These are phyloP conservation scores for Smutsia temminckii DNA, from an alignment of 2,797 vertebrate species.

Conservation along the genomic window DNA sequence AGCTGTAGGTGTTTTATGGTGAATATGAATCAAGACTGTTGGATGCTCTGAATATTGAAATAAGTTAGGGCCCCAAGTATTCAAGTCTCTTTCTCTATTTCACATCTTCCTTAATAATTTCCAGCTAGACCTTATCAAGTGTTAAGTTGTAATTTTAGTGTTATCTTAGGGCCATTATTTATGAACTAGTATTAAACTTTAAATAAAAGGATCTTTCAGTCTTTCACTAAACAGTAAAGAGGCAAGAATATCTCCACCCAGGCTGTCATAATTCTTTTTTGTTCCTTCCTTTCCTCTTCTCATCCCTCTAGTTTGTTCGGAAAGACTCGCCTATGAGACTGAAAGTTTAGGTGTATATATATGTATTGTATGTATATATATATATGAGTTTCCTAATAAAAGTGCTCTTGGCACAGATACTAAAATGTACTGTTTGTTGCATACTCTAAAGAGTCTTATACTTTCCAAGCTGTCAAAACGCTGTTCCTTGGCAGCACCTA, in stretches of 20 bases:
- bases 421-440: not conserved
- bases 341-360: not conserved
- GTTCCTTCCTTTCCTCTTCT: not conserved
- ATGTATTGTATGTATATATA: not conserved
- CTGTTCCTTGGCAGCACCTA: not conserved
- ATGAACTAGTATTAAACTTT: conserved; percentile 31
- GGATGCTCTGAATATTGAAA: not conserved
- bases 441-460: conserved; percentile 13
- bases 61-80: not conserved
- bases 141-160: not conserved
- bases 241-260: not conserved
- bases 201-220: not conserved
- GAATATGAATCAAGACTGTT: not conserved
- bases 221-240: not conserved
- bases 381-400: not conserved
- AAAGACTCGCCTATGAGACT: not conserved
- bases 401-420: not conserved
- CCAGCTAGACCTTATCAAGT: not conserved
- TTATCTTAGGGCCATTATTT: not conserved
- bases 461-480: not conserved
- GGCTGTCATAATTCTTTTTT: not conserved
- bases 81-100: not conserved
- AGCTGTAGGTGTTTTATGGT: not conserved
- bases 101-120: conserved; percentile 26
- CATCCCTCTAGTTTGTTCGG: not conserved